Evolutionary conservation across 2,797 vertebrate species (phyloP), one percentile per base, ranked within the genome.

Genomic region (Kryptopterus vitreolus): DNA sequence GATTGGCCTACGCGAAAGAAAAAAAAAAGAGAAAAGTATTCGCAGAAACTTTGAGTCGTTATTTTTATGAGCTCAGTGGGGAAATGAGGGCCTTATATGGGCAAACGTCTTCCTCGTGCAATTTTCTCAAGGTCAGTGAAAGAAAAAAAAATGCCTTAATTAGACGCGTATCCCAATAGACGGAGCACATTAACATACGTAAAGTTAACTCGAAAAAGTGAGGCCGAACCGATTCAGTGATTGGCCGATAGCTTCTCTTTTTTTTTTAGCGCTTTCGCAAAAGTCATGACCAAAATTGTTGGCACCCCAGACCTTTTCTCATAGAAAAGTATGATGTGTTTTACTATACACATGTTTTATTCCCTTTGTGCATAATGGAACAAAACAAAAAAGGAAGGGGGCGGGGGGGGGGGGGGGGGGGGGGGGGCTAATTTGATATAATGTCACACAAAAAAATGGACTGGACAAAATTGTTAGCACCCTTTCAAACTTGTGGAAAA

Each of bases 31-130:
- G 80, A 83, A 71, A 80, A 84, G 59, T 77, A 73, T 79, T 85
- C 74, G n/a, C 77, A 50, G 75, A 85, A 82, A 85, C 79, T 85
- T 85, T 79, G 83, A 83, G 79, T 26, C 26, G 79, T 85, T 86
- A 86, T 86, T 85, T 86, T 85, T 86, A 86, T 82, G 81, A 61
- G 77, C 55, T 81, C 75, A 22, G 15, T 81, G 52, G 85, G 85
- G 85, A 86, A 80, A 80, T 80, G 58, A 78, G 35, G 38, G 83
- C 81, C 63, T 69, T 73, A 73, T 70, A 52, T 74, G 46, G 73
- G 53, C 70, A 76, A 83, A 63, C 82, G 81, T 83, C 52, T 58
- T 79, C 31, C 18, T 81, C 55, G 24, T 57, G 61, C 43, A 33
- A 77, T 62, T 68, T 74, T 57, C 75, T 84, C 83, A 88, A 88